Percentiles rank a stretch among this genome's conserved stretches.
Conservation (phyloP, 2,797 vertebrate species). For the Enteromius unitaeniatus region DNA sequence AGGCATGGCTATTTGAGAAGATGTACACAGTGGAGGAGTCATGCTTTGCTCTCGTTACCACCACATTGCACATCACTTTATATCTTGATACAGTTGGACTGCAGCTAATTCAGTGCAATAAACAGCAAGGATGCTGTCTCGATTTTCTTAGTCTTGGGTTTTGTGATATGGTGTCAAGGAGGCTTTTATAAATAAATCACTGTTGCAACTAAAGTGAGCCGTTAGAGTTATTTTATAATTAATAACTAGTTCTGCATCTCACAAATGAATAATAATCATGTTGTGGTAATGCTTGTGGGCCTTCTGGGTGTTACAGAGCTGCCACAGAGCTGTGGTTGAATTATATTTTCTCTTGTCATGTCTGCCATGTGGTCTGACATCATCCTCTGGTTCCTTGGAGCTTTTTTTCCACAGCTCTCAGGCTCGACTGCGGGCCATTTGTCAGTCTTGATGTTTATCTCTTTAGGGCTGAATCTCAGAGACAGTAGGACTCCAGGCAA, state of each 20-base stretch:
- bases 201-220: not conserved
- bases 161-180: not conserved
- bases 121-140: conserved; percentile 1
- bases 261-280: not conserved
- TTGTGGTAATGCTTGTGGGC: not conserved
- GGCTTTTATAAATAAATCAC: conserved; percentile 20
- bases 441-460: conserved; percentile 25
- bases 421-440: conserved; percentile 18
- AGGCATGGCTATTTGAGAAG: not conserved
- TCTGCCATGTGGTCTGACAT: conserved; percentile 17
- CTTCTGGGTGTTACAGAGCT: conserved; percentile 25
- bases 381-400: not conserved
- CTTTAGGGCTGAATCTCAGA: conserved; percentile 32
- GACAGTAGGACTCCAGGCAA: not conserved
- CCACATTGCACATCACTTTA: not conserved
- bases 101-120: conserved; percentile 18
- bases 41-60: not conserved
- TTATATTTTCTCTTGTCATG: not conserved
- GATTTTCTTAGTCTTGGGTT: not conserved
- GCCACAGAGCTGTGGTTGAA: conserved; percentile 1
- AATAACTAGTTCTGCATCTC: not conserved
- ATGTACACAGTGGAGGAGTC: not conserved
- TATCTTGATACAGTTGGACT: not conserved
- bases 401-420: not conserved
- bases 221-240: conserved; percentile 25